Evolutionary conservation across 2,888 invertebrate species (phyloP), one percentile per base, ranked within the genome.

Genomic region (Epistrophe grossulariae): DNA sequence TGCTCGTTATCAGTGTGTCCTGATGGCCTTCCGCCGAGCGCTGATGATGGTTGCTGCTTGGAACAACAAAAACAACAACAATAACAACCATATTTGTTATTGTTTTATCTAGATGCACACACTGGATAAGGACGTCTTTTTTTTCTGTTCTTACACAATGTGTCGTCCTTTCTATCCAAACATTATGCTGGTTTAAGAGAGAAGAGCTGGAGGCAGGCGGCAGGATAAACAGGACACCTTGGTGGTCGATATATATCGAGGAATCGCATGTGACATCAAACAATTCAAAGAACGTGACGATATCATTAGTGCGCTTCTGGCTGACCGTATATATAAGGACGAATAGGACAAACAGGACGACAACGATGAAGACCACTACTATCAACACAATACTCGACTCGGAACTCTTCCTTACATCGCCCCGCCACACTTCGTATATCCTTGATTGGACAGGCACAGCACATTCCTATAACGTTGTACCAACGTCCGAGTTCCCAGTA

Each of bases 1-100:
- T 87, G 83, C 78, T 85, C 85, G 82, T 85, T 85, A 85, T 82
- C 85, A 85, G 73, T 74, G 82, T 82, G 82, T 82, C 73, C 85
- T 76, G 68, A 50, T 50, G 74, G 43, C 74, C 74, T 45, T 55
- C 62, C 45, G 59, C 52, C 38, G 40, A n/a, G 17, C 57, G 50
- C 28, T 57, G 70, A 43, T 64, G 66, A 55, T 66, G 43, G 43
- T 72, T 57, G 68, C 66, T 79, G 74, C 78, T n/a, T 59, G 76
- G 72, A 80, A 77, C 72, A 76, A 68, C 64, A 68, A 48, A 60
- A 38, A 73, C 11, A 35, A 57, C 28, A 31, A 62, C 11, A 35
- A 57, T 19, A 31, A 62, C 43, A 40, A 68, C n/a, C 17, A 68
- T 38, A 24, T 31, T 68, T 55, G 55, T 64, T 62, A 74, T 72